A percentile compares a stretch with the other conserved stretches of the same genome.
phyloP scores from a whole-genome alignment of 2,113 vertebrate genomes.

The Forbesichthys papilliferus region DNA sequence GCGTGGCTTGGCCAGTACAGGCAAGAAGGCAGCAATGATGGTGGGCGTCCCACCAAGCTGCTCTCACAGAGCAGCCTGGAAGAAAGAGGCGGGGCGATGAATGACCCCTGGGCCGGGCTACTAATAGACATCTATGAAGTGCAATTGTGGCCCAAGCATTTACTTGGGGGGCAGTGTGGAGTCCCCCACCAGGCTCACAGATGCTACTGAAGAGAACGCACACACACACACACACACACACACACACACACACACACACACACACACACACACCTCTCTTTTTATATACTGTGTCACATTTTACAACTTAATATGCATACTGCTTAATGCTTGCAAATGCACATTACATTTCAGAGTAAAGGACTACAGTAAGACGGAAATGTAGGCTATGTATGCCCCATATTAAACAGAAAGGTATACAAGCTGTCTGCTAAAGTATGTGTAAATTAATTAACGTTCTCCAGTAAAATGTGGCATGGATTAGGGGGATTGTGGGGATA shows the following conservation, averaged over 20 bases:
- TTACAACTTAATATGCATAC: no score
- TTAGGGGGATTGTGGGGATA: no score
- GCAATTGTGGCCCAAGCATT: not conserved
- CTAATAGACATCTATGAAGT: conserved; percentile 13
- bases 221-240: not conserved
- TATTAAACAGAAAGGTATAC: no score
- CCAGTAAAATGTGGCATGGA: no score
- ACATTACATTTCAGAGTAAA: no score
- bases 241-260: not conserved
- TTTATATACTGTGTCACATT: no score
- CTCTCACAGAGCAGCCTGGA: conserved; percentile 18
- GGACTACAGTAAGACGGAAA: no score
- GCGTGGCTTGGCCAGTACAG: not conserved
- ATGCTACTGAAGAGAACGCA: conserved; percentile 66
- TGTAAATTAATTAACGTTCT: no score
- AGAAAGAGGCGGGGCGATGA: not conserved
- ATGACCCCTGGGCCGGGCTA: not conserved
- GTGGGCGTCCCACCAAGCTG: conserved; percentile 45
- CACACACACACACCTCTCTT: no score
- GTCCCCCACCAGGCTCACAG: conserved; percentile 73
- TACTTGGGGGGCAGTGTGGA: conserved; percentile 74
- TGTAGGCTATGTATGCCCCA: no score
- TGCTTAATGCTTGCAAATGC: no score
- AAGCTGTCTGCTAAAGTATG: no score
- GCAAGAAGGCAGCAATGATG: conserved; percentile 3